Base-by-base conservation (phyloP, 2,888 invertebrate species). In the Brachylomia viminalis region DNA sequence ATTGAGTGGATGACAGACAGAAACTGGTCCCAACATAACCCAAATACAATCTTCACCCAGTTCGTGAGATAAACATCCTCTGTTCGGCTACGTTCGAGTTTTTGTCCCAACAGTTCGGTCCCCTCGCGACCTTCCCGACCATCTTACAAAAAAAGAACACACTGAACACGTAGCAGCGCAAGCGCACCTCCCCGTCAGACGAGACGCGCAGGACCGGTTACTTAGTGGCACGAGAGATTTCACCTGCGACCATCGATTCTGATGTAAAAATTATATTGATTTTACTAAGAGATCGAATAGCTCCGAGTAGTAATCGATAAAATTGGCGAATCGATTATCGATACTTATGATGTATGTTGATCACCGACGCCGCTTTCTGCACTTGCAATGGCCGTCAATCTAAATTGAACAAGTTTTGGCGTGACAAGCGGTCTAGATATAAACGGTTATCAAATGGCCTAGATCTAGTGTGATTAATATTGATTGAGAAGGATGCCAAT, bases 211-310 rank as follows among this genome's bases (percentile, higher is more conserved):
- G 87, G 91, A 94, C 95, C 93, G 94, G 94, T 94, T 91, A 88
- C 62, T 94, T 93, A 90, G 93, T 94, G 86, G 94, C 86, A 92
- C 94, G 89, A 80, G 82, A 90, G 93, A 93, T 95, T 95, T 95
- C 95, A 94, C 94, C 93, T 93, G 91, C 88, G 88, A 83, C 77
- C 86, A 82, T 86, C 87, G 87, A 85, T 88, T 88, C 89, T 84
- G 86, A 86, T 89, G 89, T 88, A 87, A 90, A 90, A 89, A 84
- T 89, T 65, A 83, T 56, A 71, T 67, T 70, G n/a, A 71, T 83
- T 77, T 89, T 87, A 90, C 84, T 82, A 89, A 90, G 92, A 92
- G 92, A 91, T 91, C 88, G 84, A 87, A 75, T 82, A 87, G 87
- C 88, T 82, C 86, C 82, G 83, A 89, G n/a, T 58, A 23, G 42